Conservation (phyloP, 2,888 invertebrate species). For the Protophormia terraenovae region DNA sequence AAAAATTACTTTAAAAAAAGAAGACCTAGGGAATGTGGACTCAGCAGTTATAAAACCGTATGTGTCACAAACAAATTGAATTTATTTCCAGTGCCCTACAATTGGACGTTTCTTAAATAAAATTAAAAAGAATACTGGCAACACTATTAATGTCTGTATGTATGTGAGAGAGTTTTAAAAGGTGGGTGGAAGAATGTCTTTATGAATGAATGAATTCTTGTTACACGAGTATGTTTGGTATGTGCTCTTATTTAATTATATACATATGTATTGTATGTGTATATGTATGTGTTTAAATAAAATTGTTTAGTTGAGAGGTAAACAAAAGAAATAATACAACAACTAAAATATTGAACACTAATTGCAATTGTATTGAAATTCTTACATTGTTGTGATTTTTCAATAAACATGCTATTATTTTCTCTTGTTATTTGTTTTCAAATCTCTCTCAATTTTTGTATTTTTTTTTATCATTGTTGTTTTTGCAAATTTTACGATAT, state of each 20-base stretch:
- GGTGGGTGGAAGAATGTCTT: slow-evolving; percentile 9
- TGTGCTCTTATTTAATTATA: not conserved
- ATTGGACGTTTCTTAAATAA: too few relatives aligned
- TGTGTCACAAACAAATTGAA: too few relatives aligned
- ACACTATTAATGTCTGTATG: not conserved
- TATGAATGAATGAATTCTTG: slow-evolving; percentile 30
- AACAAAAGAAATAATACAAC: too few relatives aligned
- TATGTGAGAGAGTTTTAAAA: slow-evolving; percentile 6
- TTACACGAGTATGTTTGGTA: slow-evolving; percentile 1
- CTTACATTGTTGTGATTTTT: not conserved
- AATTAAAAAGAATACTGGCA: too few relatives aligned
- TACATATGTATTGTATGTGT: not conserved
- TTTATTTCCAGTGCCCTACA: too few relatives aligned
- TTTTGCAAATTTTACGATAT: slow-evolving; percentile 18
- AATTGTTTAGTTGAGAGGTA: not conserved
- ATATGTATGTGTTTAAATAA: too few relatives aligned
- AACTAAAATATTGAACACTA: not conserved
- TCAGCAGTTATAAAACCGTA: too few relatives aligned
- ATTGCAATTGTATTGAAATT: not conserved
- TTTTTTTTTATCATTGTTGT: slow-evolving; percentile 26
- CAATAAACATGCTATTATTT: slow-evolving; percentile 14
- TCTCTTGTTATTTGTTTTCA: not conserved
- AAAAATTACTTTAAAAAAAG: too few relatives aligned
- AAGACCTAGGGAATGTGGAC: too few relatives aligned
- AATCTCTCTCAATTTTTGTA: not conserved